Evolutionary conservation across 2,888 invertebrate species (phyloP), one percentile per base, ranked within the genome.

Genomic region (Xestoiulus laeticollis): DNA sequence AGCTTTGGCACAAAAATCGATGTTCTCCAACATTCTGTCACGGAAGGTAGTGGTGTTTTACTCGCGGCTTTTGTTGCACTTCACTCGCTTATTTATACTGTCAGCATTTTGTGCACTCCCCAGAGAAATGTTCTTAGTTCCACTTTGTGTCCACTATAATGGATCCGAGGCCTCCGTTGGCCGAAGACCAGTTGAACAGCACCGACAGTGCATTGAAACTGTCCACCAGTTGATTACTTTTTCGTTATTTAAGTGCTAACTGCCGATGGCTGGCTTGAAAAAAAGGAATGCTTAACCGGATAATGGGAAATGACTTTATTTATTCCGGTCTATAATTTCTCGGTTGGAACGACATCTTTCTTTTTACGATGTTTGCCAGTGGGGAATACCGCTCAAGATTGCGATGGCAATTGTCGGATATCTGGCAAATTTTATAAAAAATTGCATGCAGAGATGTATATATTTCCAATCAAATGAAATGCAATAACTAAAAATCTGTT

Each of bases 61-160:
- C 68, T 68, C 10, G 68, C 68, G 14, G 30, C 48, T 30, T 78
- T 30, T 78, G 78, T 78, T 30, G 30, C 78, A 30, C 78, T 78
- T 78, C 30, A 78, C 78, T 78, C 30, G 78, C 30, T 78, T 78
- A 78, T 78, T 78, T 78, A 78, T 78, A 78, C 78, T 78, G 30
- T 78, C 78, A 78, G 78, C 78, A 78, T 78, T 78, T 78, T 26
- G 30, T 30, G 30, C 78, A 2, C 30, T 78, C 78, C 78, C 78
- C 78, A 78, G 78, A 78, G 78, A 14, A 78, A 78, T 78, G 78
- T 78, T 78, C 78, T 78, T 78, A 78, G 78, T 78, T 78, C 78
- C 78, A 78, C 78, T 78, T 78, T 78, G 78, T 78, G 78, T 78
- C 78, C 78, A 78, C 78, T 26, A 30, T 78, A 78, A 78, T 78